phyloP scores from a whole-genome alignment of 1,140 invertebrate species.

The Yoshiicerus persimilis region DNA sequence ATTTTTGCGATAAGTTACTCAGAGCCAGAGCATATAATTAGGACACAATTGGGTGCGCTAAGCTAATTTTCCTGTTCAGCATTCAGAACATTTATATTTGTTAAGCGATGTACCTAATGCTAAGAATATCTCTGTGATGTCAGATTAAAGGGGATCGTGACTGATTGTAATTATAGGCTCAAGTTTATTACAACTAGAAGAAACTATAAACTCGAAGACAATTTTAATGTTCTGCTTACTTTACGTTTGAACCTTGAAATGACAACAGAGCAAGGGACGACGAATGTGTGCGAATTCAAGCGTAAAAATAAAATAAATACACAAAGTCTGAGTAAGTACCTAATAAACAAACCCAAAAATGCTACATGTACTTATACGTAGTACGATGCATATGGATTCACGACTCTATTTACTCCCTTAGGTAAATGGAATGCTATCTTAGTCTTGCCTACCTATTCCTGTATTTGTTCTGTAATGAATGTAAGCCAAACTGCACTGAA shows the following conservation, averaged over 20 bases:
- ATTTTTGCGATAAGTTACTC: not conserved
- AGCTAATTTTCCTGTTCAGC: not conserved
- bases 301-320: not conserved
- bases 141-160: not conserved
- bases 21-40: not conserved
- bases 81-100: not conserved
- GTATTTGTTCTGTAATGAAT: not conserved
- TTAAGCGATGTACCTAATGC: not conserved
- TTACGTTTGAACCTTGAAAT: not conserved
- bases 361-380: not conserved
- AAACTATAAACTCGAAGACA: not conserved
- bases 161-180: not conserved
- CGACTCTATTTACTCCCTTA: no score
- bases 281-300: constrained; percentile 5
- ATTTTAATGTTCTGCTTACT: not conserved
- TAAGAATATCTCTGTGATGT: not conserved
- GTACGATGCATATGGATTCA: not conserved
- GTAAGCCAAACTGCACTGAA: not conserved
- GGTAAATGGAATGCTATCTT: not conserved
- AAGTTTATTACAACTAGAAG: not conserved
- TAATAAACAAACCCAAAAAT: not conserved
- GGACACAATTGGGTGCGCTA: not conserved
- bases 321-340: not conserved
- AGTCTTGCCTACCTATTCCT: not conserved
- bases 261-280: not conserved